A percentile compares a stretch with the other conserved stretches of the same genome.
Conservation (phyloP, 2,888 invertebrate genomes). For the Chouioia cunea region DNA sequence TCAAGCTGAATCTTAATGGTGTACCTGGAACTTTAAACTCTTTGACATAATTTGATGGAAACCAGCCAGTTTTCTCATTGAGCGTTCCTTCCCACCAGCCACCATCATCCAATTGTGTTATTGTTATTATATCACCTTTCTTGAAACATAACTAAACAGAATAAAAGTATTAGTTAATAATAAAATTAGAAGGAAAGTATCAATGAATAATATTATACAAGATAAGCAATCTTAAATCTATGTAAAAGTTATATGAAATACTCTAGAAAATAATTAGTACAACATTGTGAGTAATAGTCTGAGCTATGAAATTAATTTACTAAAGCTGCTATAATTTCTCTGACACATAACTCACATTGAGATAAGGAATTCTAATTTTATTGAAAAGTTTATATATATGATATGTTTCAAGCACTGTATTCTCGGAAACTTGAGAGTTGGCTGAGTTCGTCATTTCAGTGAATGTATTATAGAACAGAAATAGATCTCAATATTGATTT, state of each 20-base stretch:
- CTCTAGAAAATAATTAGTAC: not conserved
- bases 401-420: too few relatives aligned
- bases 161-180: slow-evolving; percentile 11
- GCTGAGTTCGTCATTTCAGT: too few relatives aligned
- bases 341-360: slow-evolving; percentile 18
- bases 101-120: slow-evolving; percentile 95
- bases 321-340: not conserved
- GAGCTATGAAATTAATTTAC: not conserved
- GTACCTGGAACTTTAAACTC: slow-evolving; percentile 81
- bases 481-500: too few relatives aligned
- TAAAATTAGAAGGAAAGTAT: not conserved
- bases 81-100: slow-evolving; percentile 99
- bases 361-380: slow-evolving; percentile 31
- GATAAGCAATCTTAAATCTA: not conserved
- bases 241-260: not conserved
- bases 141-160: slow-evolving; percentile 84
- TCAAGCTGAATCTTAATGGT: slow-evolving; percentile 47
- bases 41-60: slow-evolving; percentile 97
- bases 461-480: too few relatives aligned
- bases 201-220: not conserved
- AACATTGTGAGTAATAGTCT: not conserved
- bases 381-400: not conserved
- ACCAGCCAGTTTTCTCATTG: slow-evolving; percentile 96
- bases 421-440: too few relatives aligned
- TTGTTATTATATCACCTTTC: slow-evolving; percentile 96